Evolutionary conservation across 1,140 invertebrate genomes (phyloP).

Genomic region (Drosophila bifasciata): DNA sequence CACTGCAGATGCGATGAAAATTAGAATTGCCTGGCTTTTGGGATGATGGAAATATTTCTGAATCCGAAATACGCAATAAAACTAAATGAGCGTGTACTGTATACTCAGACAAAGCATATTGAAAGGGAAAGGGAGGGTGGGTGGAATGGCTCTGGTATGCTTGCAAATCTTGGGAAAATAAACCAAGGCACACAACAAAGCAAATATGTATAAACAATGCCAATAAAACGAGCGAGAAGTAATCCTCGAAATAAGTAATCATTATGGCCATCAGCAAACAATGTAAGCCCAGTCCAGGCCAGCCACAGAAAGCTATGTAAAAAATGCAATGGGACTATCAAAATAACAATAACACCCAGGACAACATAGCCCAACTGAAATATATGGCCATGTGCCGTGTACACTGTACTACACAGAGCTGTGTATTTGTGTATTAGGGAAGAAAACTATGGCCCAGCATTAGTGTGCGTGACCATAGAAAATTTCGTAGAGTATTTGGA

Average conservation of each 20-base stretch:
- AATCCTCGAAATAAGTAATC: slow-evolving; percentile 81
- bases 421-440: slow-evolving; percentile 54
- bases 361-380: slow-evolving; percentile 52
- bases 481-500: slow-evolving; percentile 33
- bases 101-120: background rate
- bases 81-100: slow-evolving; percentile 61
- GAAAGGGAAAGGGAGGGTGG: background rate
- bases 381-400: slow-evolving; percentile 47
- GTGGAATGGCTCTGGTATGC: slow-evolving; percentile 28
- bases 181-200: slow-evolving; percentile 59
- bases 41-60: slow-evolving; percentile 1
- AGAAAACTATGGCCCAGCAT: slow-evolving; percentile 58
- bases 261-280: slow-evolving; percentile 71
- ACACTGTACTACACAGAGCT: too few relatives aligned
- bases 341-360: slow-evolving; percentile 64
- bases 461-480: slow-evolving; percentile 36
- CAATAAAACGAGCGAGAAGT: slow-evolving; percentile 68
- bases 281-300: slow-evolving; percentile 19
- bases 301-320: slow-evolving; percentile 65
- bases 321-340: slow-evolving; percentile 76
- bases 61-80: slow-evolving; percentile 66
- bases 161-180: slow-evolving; percentile 69
- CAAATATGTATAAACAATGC: slow-evolving; percentile 74
- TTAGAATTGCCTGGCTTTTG: slow-evolving; percentile 26
- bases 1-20: background rate